Conservation (phyloP, 2,113 vertebrate species). For the Vimba vimba region DNA sequence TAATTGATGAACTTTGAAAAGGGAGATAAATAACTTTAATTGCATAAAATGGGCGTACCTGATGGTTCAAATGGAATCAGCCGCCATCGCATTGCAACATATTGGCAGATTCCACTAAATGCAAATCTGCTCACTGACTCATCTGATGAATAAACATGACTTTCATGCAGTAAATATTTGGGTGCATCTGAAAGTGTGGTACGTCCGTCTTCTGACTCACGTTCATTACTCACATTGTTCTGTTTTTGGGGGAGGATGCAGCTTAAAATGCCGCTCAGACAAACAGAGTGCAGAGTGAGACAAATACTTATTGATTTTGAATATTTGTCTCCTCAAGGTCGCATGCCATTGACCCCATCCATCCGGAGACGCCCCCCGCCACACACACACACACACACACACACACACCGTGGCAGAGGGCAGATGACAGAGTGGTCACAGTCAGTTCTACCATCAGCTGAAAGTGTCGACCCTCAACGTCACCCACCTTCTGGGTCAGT, state of each 20-base stretch:
- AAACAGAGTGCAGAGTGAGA: constrained; percentile 73
- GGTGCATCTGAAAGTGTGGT: constrained; percentile 12
- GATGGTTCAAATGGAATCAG: constrained; percentile 69
- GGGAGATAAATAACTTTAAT: constrained; percentile 85
- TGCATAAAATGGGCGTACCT: constrained; percentile 75
- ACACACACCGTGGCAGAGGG: constrained; percentile 62
- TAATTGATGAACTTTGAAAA: constrained; percentile 82
- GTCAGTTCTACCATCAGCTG: constrained; percentile 43
- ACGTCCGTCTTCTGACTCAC: constrained; percentile 14
- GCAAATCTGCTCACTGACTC: background rate
- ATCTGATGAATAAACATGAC: constrained; percentile 71
- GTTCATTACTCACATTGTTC: constrained; percentile 32
- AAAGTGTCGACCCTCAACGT: background rate
- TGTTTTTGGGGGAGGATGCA: background rate
- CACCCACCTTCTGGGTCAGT: background rate
- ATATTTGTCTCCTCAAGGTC: constrained; percentile 81
- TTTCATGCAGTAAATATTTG: constrained; percentile 64
- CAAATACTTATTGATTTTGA: constrained; percentile 80
- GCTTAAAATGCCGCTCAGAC: constrained; percentile 35
- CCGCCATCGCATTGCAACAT: constrained; percentile 71
- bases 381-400: constrained; percentile 23
- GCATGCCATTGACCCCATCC: constrained; percentile 73
- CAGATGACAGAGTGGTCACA: constrained; percentile 62
- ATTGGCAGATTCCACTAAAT: constrained; percentile 55
- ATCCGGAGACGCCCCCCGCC: constrained; percentile 61